Evolutionary conservation across 2,888 invertebrate genomes (phyloP).

Genomic region (Leucophenga maculata): DNA sequence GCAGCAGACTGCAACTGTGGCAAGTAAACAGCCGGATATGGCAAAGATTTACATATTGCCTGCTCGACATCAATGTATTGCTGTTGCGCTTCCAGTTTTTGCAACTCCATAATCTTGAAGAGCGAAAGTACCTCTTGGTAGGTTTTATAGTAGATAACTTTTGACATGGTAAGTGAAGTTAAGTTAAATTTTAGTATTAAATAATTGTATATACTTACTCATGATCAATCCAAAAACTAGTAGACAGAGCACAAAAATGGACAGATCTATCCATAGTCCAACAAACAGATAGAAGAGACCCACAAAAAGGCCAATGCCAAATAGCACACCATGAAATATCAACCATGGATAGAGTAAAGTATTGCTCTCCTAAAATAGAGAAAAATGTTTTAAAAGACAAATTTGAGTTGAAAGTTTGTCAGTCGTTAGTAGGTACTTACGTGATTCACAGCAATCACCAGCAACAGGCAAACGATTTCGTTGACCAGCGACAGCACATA

Average conservation of each 20-base stretch:
- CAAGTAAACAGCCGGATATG: neutral
- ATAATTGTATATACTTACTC: slow-evolving; percentile 35
- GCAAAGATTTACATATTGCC: neutral
- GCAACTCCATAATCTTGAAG: slow-evolving; percentile 54
- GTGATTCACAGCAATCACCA: slow-evolving; percentile 56
- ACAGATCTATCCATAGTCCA: slow-evolving; percentile 57
- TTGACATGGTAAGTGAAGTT: no score
- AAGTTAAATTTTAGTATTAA: neutral
- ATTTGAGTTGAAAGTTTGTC: neutral
- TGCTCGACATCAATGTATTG: neutral
- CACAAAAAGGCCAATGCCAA: slow-evolving; percentile 53
- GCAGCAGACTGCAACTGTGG: neutral
- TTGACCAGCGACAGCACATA: slow-evolving; percentile 60
- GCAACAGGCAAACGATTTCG: slow-evolving; percentile 49
- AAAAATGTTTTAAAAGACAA: neutral
- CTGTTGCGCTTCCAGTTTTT: slow-evolving; percentile 7
- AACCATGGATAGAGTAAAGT: slow-evolving; percentile 58
- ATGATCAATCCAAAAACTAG: slow-evolving; percentile 48
- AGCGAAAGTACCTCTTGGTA: slow-evolving; percentile 57
- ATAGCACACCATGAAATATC: slow-evolving; percentile 57
- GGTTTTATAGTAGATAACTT: slow-evolving; percentile 58
- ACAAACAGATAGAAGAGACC: slow-evolving; percentile 51
- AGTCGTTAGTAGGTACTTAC: slow-evolving; percentile 43
- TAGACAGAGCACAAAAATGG: slow-evolving; percentile 52
- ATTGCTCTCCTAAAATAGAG: slow-evolving; percentile 42